Conservation (phyloP, 2,888 invertebrate species). For the Cryptus viduatorius region DNA sequence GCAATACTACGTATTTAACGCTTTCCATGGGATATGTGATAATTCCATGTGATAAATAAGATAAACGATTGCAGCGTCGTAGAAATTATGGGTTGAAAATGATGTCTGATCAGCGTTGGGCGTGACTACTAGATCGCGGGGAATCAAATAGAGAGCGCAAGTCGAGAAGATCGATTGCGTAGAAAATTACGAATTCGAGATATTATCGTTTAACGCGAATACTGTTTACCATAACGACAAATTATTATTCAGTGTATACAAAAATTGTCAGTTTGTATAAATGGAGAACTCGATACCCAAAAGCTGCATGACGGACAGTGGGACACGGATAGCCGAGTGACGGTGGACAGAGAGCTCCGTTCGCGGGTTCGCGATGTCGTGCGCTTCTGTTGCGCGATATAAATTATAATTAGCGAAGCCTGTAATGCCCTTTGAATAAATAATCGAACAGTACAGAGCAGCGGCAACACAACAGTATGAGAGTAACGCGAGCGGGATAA, state of each 20-base stretch:
- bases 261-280: background rate
- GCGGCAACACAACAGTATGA: conserved; percentile 68
- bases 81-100: no score
- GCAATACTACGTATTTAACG: no score
- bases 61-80: no score
- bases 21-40: no score
- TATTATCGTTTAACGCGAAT: background rate
- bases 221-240: background rate
- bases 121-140: background rate
- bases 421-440: conserved; percentile 83
- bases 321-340: background rate
- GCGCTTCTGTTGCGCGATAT: conserved; percentile 78
- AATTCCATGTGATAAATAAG: no score
- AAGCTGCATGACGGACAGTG: conserved; percentile 2
- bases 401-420: conserved; percentile 83
- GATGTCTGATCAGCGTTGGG: no score
- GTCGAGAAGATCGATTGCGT: background rate
- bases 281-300: background rate
- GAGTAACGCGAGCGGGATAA: conserved; percentile 44
- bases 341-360: conserved; percentile 20
- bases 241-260: background rate
- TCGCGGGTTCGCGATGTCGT: conserved; percentile 74
- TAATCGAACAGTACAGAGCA: conserved; percentile 77
- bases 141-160: background rate
- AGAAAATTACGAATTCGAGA: background rate